Base-by-base conservation (phyloP, 2,797 vertebrate species). In the Gymnoscopelus microlampas region DNA sequence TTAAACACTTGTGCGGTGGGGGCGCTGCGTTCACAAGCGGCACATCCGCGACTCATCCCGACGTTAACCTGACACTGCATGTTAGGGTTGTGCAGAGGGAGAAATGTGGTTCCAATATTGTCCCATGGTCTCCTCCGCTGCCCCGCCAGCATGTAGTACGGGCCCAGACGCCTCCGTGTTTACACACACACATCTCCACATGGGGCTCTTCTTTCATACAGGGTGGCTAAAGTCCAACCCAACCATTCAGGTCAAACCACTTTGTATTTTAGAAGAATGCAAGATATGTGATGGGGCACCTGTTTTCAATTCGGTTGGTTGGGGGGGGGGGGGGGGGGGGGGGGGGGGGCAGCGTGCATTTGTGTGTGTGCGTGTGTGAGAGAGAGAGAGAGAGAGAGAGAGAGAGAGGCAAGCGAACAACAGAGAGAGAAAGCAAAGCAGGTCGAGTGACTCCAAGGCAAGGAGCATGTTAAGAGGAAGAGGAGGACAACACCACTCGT, bases 251-350 rank as follows among this genome's bases (percentile, higher is more conserved):
- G 91, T 94, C 92, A 92, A 94, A 91, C 87, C 87, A 88, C 88
- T 91, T 91, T 93, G 85, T 89, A 91, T 90, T 90, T 78, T 88
- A 63, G 81, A 93, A 92, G 89, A 93, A 93, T 92, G 83, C 67
- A 82, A 94, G 89, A 90, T 94, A 94, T 94, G 92, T 84, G 87
- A 70, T 74, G 79, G 50, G 91, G 91, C 94, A 95, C 92, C 93
- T 95, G 94, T 94, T 94, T 95, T 91, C 87, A 91, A 94, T 95
- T 94, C 85, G 71, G 76, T 83, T 86, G 79, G 86, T 77, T 84
- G 60, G 88, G 77, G 82, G 79, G 81, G 86, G 62, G 62, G 61
- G 39, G 7, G 1, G 35, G 6, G 35, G 7, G 35, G 7, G 35
- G 7, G n/a, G n/a, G n/a, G n/a, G n/a, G n/a, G n/a, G n/a, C n/a